A percentile compares a stretch with the other conserved stretches of the same genome.
Conservation (phyloP, 2,888 invertebrate species). For the Coelopa pilipes region DNA sequence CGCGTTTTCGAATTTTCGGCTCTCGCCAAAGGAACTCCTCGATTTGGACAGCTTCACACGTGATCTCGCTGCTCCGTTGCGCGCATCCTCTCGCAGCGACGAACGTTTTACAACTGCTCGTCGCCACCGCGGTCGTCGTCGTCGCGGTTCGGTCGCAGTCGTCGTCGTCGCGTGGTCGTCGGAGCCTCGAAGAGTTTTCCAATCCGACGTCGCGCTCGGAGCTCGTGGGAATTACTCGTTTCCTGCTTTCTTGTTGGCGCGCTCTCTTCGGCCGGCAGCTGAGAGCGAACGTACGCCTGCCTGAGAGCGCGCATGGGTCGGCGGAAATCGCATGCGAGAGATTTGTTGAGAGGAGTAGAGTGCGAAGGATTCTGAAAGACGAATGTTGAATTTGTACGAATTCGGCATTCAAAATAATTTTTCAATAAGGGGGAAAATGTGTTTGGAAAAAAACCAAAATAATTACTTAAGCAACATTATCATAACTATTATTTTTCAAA, state of each 20-base stretch:
- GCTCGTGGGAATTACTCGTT: constrained; percentile 21
- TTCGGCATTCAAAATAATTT: too few species aligned
- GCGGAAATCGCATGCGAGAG: constrained; percentile 5
- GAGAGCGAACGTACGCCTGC: background rate
- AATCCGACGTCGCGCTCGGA: constrained; percentile 32
- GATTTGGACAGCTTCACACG: background rate
- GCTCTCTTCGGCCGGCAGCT: background rate
- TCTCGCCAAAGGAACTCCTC: background rate
- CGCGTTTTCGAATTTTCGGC: background rate
- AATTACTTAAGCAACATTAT: too few species aligned
- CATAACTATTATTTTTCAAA: too few species aligned
- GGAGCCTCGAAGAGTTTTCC: constrained; percentile 38
- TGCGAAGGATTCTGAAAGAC: too few species aligned
- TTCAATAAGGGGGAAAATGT: too few species aligned
- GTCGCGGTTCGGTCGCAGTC: constrained; percentile 10
- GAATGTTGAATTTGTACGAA: too few species aligned
- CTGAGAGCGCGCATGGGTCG: background rate
- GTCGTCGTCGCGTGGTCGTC: background rate
- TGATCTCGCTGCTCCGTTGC: constrained; percentile 33
- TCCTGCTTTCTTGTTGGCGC: background rate
- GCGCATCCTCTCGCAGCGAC: constrained; percentile 55
- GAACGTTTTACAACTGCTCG: constrained; percentile 56
- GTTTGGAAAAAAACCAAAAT: too few species aligned
- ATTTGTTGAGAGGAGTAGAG: too few species aligned
- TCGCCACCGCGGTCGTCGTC: constrained; percentile 39